Conservation (phyloP, 2,113 vertebrate species). For the Ondatra zibethicus region DNA sequence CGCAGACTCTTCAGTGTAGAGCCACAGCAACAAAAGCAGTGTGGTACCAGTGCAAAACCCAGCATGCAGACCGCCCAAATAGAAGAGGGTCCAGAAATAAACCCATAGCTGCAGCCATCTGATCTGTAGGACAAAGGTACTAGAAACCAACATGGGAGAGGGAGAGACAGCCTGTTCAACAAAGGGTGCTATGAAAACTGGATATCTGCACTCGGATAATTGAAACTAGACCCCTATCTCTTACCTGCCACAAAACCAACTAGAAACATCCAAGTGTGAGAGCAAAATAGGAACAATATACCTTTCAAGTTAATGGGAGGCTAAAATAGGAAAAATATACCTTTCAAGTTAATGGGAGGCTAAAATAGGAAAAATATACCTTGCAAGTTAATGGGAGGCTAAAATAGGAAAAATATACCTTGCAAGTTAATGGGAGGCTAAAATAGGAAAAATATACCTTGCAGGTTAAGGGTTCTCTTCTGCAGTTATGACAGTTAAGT, state of each 20-base stretch:
- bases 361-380: not conserved
- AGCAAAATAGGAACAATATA: not conserved
- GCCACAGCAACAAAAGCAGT: not conserved
- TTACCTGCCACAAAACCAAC: not conserved
- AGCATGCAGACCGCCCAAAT: no score
- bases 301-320: not conserved
- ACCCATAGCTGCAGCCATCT: not conserved
- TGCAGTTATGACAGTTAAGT: no score
- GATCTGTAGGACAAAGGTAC: not conserved
- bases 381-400: not conserved
- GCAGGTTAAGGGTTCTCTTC: no score
- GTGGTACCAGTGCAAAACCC: not conserved
- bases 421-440: not conserved
- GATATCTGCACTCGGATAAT: no score
- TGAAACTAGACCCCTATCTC: not conserved
- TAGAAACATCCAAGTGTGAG: not conserved
- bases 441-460: not conserved
- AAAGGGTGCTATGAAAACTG: not conserved
- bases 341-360: not conserved
- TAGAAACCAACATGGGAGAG: not conserved
- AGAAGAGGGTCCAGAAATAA: not conserved
- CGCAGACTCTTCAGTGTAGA: not conserved
- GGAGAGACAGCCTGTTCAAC: not conserved
- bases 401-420: not conserved
- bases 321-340: not conserved